Conservation (phyloP, 2,113 vertebrate genomes). For the Brachyhypopomus gauderio region DNA sequence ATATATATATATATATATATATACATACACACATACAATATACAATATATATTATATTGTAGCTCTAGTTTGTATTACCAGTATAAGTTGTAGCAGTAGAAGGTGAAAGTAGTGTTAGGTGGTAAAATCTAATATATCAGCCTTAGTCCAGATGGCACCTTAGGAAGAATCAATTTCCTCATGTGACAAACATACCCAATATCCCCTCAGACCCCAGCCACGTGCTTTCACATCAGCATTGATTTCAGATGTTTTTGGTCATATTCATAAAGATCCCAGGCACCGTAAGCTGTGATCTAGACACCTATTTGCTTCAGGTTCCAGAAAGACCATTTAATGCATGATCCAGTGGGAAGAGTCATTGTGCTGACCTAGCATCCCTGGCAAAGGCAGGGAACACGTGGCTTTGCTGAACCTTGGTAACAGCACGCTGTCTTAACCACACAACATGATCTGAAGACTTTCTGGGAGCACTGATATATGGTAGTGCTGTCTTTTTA, state of each 20-base stretch:
- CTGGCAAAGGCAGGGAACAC: conserved; percentile 38
- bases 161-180: background rate
- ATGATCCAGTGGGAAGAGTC: conserved; percentile 46
- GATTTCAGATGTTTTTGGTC: conserved; percentile 56
- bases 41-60: background rate
- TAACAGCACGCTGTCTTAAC: conserved; percentile 20
- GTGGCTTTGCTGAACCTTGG: conserved; percentile 36
- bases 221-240: conserved; percentile 42
- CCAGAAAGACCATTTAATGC: conserved; percentile 59
- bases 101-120: background rate
- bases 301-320: conserved; percentile 42
- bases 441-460: conserved; percentile 17
- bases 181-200: background rate
- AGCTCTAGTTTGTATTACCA: too few relatives aligned
- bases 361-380: conserved; percentile 58
- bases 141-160: background rate
- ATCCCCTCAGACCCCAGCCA: background rate
- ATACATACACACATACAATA: too few relatives aligned
- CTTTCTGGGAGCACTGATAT: background rate
- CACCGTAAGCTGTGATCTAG: conserved; percentile 42
- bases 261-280: conserved; percentile 55
- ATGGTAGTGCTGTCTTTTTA: conserved; percentile 21
- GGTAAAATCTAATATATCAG: background rate
- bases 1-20: too few relatives aligned
- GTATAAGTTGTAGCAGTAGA: background rate